Conservation (phyloP, 2,797 vertebrate species). For the Sebastolobus altivelis region DNA sequence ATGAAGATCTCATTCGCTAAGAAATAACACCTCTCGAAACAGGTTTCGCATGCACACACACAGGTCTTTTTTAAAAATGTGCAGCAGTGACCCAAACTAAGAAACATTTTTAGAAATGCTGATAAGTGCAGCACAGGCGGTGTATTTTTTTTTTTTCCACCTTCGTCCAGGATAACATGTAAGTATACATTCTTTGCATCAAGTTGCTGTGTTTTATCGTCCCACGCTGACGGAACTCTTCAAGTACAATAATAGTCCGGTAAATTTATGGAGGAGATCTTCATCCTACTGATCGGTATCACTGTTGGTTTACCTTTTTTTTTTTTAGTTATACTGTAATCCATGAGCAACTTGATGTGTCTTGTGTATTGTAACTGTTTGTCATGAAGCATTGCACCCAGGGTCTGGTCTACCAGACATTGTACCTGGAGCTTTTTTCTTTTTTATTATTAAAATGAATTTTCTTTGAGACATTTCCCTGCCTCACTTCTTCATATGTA, state of each 20-base stretch:
- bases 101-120: not conserved
- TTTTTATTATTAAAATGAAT: slow-evolving; percentile 46
- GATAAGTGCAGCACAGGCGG: rapidly evolving
- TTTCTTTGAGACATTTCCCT: not conserved
- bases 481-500: not conserved
- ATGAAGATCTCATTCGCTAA: slow-evolving; percentile 99
- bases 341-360: slow-evolving; percentile 22
- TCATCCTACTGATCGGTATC: not conserved
- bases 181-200: slow-evolving; percentile 64
- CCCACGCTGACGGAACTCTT: not conserved
- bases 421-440: slow-evolving; percentile 92
- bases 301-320: not conserved
- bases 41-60: not conserved
- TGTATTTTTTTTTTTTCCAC: not conserved
- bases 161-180: slow-evolving; percentile 56
- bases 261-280: slow-evolving; percentile 8
- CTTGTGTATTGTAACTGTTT: slow-evolving; percentile 14
- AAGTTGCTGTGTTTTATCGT: slow-evolving; percentile 24
- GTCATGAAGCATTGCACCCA: slow-evolving; percentile 93
- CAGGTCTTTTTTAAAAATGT: not conserved
- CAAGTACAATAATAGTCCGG: not conserved
- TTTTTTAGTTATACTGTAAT: slow-evolving; percentile 1
- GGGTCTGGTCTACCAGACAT: slow-evolving; percentile 92
- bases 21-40: slow-evolving; percentile 81
- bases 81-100: not conserved